Percentiles rank a stretch among this genome's conserved stretches.
Conservation (phyloP, 1,140 invertebrate species). For the Eumaeus atala region DNA sequence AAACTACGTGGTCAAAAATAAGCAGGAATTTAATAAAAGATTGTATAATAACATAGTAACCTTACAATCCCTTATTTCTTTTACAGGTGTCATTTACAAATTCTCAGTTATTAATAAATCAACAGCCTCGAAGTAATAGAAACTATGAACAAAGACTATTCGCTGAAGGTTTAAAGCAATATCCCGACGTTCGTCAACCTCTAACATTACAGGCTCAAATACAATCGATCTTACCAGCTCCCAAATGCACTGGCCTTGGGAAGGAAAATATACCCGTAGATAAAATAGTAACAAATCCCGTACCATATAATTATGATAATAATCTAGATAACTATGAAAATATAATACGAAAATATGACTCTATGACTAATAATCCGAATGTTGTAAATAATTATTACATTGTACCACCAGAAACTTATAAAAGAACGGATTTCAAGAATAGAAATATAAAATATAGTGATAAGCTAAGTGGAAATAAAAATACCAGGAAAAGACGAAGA, state of each 20-base stretch:
- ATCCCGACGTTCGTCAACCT: not conserved
- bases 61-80: not conserved
- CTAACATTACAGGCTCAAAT: not conserved
- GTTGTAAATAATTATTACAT: constrained; percentile 43
- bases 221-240: not conserved
- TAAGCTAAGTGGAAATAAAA: not conserved
- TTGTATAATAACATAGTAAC: too few species aligned
- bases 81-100: not conserved
- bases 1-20: too few species aligned
- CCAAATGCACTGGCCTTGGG: not conserved
- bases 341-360: constrained; percentile 14
- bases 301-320: constrained; percentile 22
- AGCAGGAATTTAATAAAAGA: too few species aligned
- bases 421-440: not conserved
- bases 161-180: not conserved
- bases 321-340: constrained; percentile 22
- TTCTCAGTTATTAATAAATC: not conserved
- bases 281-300: constrained; percentile 22
- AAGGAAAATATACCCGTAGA: not conserved
- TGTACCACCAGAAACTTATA: constrained; percentile 29
- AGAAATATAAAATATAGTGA: not conserved
- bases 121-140: not conserved
- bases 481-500: not conserved
- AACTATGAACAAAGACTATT: constrained; percentile 17
- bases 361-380: constrained; percentile 20